These are phyloP conservation scores for Drosophila hydei DNA, from an alignment of 1,140 invertebrate genomes.

Conservation along the genomic window DNA sequence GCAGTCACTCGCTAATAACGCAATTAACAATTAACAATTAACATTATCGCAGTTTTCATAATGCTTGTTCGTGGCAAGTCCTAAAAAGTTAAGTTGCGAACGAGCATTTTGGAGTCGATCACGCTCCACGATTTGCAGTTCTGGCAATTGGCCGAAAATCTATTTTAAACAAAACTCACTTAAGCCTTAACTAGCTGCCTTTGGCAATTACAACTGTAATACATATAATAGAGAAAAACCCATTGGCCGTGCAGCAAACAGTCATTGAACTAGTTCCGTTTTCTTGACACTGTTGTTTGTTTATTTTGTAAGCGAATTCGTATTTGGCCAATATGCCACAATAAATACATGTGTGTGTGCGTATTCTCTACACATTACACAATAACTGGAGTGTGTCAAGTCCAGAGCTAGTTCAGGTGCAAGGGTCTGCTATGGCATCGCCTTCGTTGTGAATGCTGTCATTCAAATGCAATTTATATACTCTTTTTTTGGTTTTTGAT, in stretches of 20 bases:
- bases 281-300: conserved; percentile 12
- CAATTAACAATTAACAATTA: conserved; percentile 15
- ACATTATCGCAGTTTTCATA: not conserved
- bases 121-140: not conserved
- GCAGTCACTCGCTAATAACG: conserved; percentile 27
- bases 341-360: not conserved
- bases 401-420: conserved; percentile 7
- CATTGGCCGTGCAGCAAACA: conserved; percentile 30
- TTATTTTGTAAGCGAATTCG: conserved; percentile 15
- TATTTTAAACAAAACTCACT: not conserved
- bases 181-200: not conserved
- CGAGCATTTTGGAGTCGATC: no score
- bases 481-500: not conserved
- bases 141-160: not conserved
- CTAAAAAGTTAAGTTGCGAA: no score
- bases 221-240: not conserved
- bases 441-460: no score
- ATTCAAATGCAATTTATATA: no score
- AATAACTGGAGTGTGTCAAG: not conserved
- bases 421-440: conserved; percentile 52
- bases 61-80: no score
- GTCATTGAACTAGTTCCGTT: conserved; percentile 73
- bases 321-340: conserved; percentile 55
- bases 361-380: conserved; percentile 2
- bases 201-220: conserved; percentile 6